Evolutionary conservation across 2,113 vertebrate genomes (phyloP), one percentile per base, ranked within the genome.

Genomic region (Orthochromis malagaraziensis): DNA sequence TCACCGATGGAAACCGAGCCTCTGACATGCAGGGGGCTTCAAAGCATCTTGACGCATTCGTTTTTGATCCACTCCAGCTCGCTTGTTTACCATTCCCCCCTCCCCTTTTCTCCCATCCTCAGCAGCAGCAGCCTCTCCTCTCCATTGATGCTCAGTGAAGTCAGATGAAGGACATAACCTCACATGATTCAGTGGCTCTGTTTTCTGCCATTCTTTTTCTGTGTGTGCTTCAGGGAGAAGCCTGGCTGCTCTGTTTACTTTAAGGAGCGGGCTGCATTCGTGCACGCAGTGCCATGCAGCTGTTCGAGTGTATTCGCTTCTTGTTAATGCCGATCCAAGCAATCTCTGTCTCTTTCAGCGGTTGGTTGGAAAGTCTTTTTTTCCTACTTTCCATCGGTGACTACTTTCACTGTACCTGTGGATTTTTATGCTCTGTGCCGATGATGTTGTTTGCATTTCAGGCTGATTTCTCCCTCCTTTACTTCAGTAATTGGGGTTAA

Each of bases 131-230:
- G 58, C 91, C 89, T 70, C 90, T 81, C 42, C 73, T 75, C 70
- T 49, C 70, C 38, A 26, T 11, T 60, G 90, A 89, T 90, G 91
- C 89, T 85, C 2, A 6, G 31, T 77, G 84, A 90, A 92, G 93
- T 93, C 91, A 85, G 84, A 83, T 93, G 88, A 94, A 94, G 93
- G 94, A 89, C 88, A 87, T 75, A 47, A 21, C 73, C 86, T 54
- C 83, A 16, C 79, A 65, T 77, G 86, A 80, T 63, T 68, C 79
- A 14, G 38, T 7, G 68, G 6, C 73, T 54, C 55, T 53, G 19
- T 40, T 38, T 47, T 26, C 21, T 58, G 60, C 31, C 84, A 51
- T 86, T 84, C 84, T 19, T 19, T 79, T 29, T 8, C 8, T 19
- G 35, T 42, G 79, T 17, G 70, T 12, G 70, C 42, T 29, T 53